A percentile compares a stretch with the other conserved stretches of the same genome.
Conservation (phyloP, 1,140 invertebrate genomes). For the Helicoverpa armigera region DNA sequence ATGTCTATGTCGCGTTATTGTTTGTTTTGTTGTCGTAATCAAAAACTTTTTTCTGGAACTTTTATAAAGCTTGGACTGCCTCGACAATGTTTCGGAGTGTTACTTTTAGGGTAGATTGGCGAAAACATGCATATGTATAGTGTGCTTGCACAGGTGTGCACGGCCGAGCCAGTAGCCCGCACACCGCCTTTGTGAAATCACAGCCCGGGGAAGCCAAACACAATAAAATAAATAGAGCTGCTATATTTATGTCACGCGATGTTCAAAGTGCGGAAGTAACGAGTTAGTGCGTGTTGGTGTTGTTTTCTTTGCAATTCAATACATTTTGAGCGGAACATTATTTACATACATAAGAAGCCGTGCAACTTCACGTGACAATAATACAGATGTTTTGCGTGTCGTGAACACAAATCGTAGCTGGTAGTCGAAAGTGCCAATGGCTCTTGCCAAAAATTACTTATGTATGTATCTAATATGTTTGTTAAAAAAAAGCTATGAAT, state of each 20-base stretch:
- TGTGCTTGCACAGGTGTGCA: not conserved
- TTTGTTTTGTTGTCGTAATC: too few species aligned
- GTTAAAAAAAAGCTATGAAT: too few species aligned
- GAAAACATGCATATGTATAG: not conserved
- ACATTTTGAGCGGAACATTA: constrained; percentile 52
- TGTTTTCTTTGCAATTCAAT: constrained; percentile 61
- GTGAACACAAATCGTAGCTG: constrained; percentile 52
- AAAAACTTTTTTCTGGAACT: too few species aligned
- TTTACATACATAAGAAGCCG: constrained; percentile 52
- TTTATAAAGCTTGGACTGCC: not conserved
- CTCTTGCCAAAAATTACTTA: constrained; percentile 19
- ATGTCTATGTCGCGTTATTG: too few species aligned
- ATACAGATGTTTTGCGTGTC: constrained; percentile 62
- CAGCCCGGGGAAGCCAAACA: not conserved
- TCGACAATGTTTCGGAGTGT: too few species aligned
- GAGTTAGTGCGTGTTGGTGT: constrained; percentile 40
- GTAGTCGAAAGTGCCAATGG: constrained; percentile 60
- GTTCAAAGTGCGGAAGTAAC: constrained; percentile 24
- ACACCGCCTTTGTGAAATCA: not conserved
- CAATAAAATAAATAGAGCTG: constrained; percentile 13
- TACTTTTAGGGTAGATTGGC: too few species aligned
- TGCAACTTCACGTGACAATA: constrained; percentile 62
- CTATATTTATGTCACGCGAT: constrained; percentile 31
- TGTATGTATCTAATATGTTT: not conserved
- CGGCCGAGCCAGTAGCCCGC: not conserved